Conservation (phyloP, 2,797 vertebrate species). For the Cephalopachus bancanus region DNA sequence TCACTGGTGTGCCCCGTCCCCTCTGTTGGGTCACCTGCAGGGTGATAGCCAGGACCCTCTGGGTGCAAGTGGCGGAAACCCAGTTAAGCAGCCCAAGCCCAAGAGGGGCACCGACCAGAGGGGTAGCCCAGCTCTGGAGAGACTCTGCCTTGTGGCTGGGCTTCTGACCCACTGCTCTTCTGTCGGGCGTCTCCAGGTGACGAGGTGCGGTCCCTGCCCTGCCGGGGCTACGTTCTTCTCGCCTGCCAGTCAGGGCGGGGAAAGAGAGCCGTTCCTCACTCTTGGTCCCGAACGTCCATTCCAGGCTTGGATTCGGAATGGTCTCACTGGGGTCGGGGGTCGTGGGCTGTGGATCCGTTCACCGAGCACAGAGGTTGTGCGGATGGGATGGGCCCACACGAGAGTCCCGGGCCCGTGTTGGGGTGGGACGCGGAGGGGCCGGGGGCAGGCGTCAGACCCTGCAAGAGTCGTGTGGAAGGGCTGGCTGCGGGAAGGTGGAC, state of each 20-base stretch:
- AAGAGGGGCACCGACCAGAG: background rate
- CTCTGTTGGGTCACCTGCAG: background rate
- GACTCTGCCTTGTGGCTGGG: background rate
- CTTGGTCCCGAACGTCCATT: background rate
- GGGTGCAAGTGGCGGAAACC: background rate
- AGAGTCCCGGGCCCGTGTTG: background rate
- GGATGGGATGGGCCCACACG: background rate
- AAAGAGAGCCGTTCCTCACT: background rate
- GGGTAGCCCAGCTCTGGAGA: background rate
- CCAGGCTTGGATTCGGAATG: background rate
- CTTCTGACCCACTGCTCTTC: background rate
- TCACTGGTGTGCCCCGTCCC: too few relatives aligned
- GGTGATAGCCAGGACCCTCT: background rate
- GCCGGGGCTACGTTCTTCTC: background rate
- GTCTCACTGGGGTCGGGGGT: background rate
- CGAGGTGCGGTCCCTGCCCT: background rate
- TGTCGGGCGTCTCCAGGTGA: background rate
- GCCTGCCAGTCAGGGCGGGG: background rate
- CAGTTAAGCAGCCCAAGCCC: background rate
- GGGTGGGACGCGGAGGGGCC: background rate
- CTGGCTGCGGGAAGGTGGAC: background rate
- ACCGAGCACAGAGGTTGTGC: background rate
- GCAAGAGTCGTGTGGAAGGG: background rate
- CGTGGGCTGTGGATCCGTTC: fast-evolving
- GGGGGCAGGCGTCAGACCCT: fast-evolving